Percentiles rank a stretch among this genome's conserved stretches.
Evolutionary conservation across 2,888 invertebrate genomes (phyloP).

Genomic region (Chaitophorus viminalis): DNA sequence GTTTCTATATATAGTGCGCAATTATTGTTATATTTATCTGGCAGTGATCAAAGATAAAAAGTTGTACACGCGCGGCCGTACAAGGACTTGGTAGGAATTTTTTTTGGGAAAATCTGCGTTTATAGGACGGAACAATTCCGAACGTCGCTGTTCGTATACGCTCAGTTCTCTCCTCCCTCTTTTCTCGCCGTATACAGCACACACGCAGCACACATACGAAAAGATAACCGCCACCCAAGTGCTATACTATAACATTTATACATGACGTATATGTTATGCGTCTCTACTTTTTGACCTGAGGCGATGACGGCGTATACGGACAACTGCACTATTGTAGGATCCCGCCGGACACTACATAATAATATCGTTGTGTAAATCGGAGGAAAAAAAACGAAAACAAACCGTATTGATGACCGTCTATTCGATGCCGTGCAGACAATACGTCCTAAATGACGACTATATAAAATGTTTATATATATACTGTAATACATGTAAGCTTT

Average conservation of each 20-base stretch:
- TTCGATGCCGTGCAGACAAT: slow-evolving; percentile 12
- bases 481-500: not conserved
- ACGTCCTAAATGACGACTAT: slow-evolving; percentile 10
- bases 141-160: too few relatives aligned
- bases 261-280: too few relatives aligned
- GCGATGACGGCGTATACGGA: not conserved
- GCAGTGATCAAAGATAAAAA: too few relatives aligned
- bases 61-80: too few relatives aligned
- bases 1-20: too few relatives aligned
- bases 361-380: not conserved
- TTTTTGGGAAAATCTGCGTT: too few relatives aligned
- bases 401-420: slow-evolving; percentile 8
- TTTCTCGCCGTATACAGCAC: too few relatives aligned
- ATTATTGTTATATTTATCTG: too few relatives aligned
- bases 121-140: too few relatives aligned
- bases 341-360: not conserved
- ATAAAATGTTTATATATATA: not conserved
- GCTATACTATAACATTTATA: not conserved
- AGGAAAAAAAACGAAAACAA: slow-evolving; percentile 1
- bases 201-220: too few relatives aligned
- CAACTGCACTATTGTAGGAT: not conserved
- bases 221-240: not conserved
- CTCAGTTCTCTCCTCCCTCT: too few relatives aligned
- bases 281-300: not conserved
- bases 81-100: too few relatives aligned